phyloP scores from a whole-genome alignment of 1,140 invertebrate species.

The Drosophila lini region DNA sequence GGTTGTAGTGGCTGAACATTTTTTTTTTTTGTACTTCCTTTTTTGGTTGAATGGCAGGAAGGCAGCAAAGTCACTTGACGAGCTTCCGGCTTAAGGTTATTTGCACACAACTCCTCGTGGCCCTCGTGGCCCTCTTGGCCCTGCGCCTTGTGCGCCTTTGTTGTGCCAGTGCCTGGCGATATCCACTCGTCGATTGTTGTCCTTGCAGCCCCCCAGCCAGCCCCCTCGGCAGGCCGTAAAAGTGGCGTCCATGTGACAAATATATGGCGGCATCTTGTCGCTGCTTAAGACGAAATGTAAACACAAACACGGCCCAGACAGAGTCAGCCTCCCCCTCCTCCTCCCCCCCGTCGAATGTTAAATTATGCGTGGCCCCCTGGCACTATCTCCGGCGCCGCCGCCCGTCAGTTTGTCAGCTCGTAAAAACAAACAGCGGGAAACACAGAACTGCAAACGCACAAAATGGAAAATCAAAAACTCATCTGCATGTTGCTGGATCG shows the following conservation, averaged over 20 bases:
- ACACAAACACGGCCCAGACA: conserved; percentile 60
- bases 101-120: conserved; percentile 65
- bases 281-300: conserved; percentile 78
- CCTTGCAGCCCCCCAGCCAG: conserved; percentile 25
- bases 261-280: conserved; percentile 70
- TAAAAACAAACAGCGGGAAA: conserved; percentile 50
- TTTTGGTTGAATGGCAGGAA: conserved; percentile 19
- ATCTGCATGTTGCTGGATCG: conserved; percentile 56
- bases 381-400: conserved; percentile 32
- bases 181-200: conserved; percentile 74
- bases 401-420: conserved; percentile 67
- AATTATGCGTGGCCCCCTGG: conserved; percentile 64
- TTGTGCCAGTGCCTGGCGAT: conserved; percentile 49
- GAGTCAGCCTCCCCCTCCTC: neutral
- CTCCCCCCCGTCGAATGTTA: conserved; percentile 40
- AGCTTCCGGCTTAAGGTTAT: conserved; percentile 78
- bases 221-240: conserved; percentile 26
- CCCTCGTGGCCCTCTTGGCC: conserved; percentile 13
- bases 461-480: conserved; percentile 59
- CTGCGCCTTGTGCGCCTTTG: conserved; percentile 13
- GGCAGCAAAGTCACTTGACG: conserved; percentile 71
- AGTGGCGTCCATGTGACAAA: conserved; percentile 77
- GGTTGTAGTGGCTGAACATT: conserved; percentile 7
- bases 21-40: neutral
- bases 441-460: conserved; percentile 23